Evolutionary conservation across 1,140 invertebrate species (phyloP).

Genomic region (Caenorhabditis inopinata): DNA sequence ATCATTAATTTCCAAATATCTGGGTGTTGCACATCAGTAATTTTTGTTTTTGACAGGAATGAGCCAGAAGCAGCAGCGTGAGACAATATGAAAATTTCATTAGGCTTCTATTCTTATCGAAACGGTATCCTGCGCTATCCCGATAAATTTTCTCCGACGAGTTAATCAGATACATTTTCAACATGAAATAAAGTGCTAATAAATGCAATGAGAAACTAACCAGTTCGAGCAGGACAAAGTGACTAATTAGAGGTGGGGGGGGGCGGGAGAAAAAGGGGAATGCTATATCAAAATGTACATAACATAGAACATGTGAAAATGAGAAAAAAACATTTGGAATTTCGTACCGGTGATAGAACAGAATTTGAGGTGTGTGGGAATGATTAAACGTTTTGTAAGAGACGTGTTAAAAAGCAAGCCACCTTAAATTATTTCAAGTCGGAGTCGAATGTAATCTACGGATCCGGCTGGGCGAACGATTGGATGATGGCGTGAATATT

Average conservation of each 20-base stretch:
- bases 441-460: background rate
- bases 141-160: no score
- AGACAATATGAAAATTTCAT: no score
- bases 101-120: no score
- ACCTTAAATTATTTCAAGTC: no score
- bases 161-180: no score
- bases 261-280: background rate
- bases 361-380: background rate
- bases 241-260: background rate
- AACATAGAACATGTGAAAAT: background rate
- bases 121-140: no score
- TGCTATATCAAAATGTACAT: background rate
- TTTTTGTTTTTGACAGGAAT: no score
- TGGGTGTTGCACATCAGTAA: no score
- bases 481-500: constrained; percentile 44
- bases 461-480: constrained; percentile 35
- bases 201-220: background rate
- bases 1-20: no score
- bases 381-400: background rate
- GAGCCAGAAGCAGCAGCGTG: no score
- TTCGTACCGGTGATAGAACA: background rate
- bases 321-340: background rate
- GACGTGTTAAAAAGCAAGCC: background rate
- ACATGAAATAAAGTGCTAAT: background rate
- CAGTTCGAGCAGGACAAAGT: background rate